phyloP scores from a whole-genome alignment of 2,797 vertebrate species.

The Nyctalus aviator region DNA sequence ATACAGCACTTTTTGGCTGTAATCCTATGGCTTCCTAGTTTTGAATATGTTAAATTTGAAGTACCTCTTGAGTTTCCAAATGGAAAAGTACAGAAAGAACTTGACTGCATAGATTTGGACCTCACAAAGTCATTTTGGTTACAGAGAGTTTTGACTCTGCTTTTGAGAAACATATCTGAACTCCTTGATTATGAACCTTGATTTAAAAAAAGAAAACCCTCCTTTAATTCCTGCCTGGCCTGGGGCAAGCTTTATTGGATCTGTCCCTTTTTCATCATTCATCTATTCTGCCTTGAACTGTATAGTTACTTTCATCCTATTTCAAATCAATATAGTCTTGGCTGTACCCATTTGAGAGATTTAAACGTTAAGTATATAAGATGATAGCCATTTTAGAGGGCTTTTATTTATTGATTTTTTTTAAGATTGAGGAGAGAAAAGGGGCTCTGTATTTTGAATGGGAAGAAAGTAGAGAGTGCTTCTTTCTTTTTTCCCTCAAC shows the following conservation, averaged over 20 bases:
- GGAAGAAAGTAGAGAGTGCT: neutral
- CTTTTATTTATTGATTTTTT: neutral
- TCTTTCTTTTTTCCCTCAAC: neutral
- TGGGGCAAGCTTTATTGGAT: neutral
- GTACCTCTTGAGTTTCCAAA: neutral
- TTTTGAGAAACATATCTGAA: conserved; percentile 28
- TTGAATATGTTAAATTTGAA: neutral
- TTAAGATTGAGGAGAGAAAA: neutral
- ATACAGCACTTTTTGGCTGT: neutral
- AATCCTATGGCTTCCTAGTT: neutral
- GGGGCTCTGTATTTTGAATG: neutral
- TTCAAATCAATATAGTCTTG: neutral
- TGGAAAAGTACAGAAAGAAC: conserved; percentile 9
- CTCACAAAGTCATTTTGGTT: conserved; percentile 11
- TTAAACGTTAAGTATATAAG: neutral
- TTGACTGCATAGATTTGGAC: neutral
- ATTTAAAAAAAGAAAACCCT: neutral
- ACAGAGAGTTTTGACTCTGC: neutral
- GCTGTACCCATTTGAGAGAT: neutral
- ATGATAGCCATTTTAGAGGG: neutral
- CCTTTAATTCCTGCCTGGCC: neutral
- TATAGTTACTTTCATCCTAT: neutral
- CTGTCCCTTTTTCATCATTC: conserved; percentile 51
- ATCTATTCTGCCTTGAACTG: neutral
- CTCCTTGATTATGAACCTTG: conserved; percentile 8